Evolutionary conservation across 2,113 vertebrate species (phyloP).

Genomic region (Onychostoma macrolepis): DNA sequence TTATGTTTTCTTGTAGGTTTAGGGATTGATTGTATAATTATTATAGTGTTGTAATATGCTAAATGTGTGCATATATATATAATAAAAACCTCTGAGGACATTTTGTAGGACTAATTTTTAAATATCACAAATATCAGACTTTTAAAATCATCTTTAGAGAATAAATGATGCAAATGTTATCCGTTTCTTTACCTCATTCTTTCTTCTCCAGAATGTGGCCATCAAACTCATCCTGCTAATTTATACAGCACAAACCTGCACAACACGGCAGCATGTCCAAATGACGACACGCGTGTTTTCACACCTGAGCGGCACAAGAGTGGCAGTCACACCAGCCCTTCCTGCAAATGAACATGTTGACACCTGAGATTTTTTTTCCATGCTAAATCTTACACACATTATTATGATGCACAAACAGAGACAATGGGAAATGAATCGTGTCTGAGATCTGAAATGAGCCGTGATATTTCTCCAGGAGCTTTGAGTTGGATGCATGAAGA

Average conservation of each 20-base stretch:
- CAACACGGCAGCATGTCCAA: constrained; percentile 45
- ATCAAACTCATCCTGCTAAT: constrained; percentile 53
- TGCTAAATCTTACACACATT: constrained; percentile 50
- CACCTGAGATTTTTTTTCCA: constrained; percentile 59
- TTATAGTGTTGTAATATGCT: too few relatives aligned
- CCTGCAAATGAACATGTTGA: constrained; percentile 68
- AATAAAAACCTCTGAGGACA: too few relatives aligned
- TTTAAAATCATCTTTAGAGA: neutral
- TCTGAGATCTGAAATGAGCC: constrained; percentile 76
- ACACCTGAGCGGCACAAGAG: constrained; percentile 77
- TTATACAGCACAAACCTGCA: constrained; percentile 51
- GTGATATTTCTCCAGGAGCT: constrained; percentile 64
- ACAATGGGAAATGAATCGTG: constrained; percentile 18
- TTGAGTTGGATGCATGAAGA: neutral
- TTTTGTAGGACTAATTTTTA: neutral
- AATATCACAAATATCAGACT: neutral
- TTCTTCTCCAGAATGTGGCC: constrained; percentile 46
- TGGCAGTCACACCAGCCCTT: constrained; percentile 67
- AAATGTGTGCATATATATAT: too few relatives aligned
- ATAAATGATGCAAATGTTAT: neutral
- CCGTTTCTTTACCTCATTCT: neutral
- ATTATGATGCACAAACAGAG: constrained; percentile 28
- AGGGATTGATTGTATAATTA: too few relatives aligned
- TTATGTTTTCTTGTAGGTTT: too few relatives aligned
- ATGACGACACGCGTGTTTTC: constrained; percentile 64